These are phyloP conservation scores for Pseudopipra pipra DNA, from an alignment of 2,113 vertebrate species.

Conservation along the genomic window DNA sequence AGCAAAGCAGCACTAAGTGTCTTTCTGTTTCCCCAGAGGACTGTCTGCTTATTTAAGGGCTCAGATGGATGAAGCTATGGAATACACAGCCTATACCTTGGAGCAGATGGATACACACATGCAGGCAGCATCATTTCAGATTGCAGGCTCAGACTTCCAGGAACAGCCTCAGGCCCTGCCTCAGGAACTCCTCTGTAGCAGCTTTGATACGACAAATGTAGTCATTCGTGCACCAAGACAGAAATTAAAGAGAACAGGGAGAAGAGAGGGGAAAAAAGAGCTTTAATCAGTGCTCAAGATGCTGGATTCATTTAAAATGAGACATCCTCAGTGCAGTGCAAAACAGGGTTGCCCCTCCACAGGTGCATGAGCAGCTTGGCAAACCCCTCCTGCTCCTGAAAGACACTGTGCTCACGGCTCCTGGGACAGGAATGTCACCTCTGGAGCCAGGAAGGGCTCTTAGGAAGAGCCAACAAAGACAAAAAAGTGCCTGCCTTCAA, in stretches of 20 bases:
- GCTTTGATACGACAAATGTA: conserved; percentile 3
- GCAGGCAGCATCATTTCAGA: neutral
- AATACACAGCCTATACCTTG: neutral
- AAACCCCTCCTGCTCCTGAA: neutral
- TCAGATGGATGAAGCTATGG: neutral
- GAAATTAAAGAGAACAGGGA: neutral
- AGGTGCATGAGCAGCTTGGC: neutral
- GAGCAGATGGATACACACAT: neutral
- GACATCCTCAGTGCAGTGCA: neutral
- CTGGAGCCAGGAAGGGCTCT: neutral
- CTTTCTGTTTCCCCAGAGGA: neutral
- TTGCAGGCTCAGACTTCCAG: neutral
- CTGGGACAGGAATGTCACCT: neutral
- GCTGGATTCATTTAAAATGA: neutral
- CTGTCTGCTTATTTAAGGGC: neutral
- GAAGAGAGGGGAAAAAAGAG: rapidly evolving
- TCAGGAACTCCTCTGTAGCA: neutral
- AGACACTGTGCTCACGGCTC: rapidly evolving
- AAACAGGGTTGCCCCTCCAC: neutral
- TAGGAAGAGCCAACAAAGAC: neutral
- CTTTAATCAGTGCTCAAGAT: neutral
- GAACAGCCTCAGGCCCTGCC: neutral
- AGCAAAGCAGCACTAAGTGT: neutral
- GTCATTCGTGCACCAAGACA: neutral
- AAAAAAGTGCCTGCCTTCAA: too few relatives aligned